Evolutionary conservation across 2,797 vertebrate species (phyloP).

Genomic region (Danio aesculapii): DNA sequence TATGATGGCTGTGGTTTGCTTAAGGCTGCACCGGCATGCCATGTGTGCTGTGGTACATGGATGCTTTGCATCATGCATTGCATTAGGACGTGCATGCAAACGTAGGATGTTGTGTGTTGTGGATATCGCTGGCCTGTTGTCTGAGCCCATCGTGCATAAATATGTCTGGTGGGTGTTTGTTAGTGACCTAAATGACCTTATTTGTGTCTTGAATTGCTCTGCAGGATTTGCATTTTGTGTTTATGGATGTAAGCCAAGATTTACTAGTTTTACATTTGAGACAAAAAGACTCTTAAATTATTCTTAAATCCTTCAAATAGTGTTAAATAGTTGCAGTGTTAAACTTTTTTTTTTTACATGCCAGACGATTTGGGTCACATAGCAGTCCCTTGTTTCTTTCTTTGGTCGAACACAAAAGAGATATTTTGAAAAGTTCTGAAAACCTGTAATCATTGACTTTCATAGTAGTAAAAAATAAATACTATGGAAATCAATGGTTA

Average conservation of each 20-base stretch:
- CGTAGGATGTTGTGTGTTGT: constrained; percentile 32
- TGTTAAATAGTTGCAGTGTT: not conserved
- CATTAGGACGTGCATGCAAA: constrained; percentile 51
- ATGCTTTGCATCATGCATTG: constrained; percentile 42
- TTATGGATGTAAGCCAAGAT: constrained; percentile 48
- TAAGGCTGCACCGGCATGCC: constrained; percentile 60
- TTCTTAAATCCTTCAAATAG: too few species aligned
- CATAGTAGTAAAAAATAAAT: too few species aligned
- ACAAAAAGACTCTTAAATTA: too few species aligned
- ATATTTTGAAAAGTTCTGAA: too few species aligned
- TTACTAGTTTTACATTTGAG: not conserved
- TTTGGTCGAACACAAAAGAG: too few species aligned
- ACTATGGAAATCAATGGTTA: too few species aligned
- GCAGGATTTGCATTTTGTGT: constrained; percentile 43
- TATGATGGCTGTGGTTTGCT: constrained; percentile 74
- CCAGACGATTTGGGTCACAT: too few species aligned
- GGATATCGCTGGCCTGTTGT: constrained; percentile 22
- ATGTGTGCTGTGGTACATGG: constrained; percentile 44
- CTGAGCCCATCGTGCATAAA: constrained; percentile 30
- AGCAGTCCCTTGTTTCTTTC: too few species aligned
- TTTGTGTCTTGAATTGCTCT: constrained; percentile 59
- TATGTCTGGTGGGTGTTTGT: constrained; percentile 46
- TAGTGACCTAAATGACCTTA: constrained; percentile 63
- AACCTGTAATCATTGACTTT: too few species aligned
- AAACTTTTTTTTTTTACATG: not conserved